Percentiles rank a stretch among this genome's conserved stretches.
Conservation (phyloP, 2,797 vertebrate species). For the Trachurus trachurus region DNA sequence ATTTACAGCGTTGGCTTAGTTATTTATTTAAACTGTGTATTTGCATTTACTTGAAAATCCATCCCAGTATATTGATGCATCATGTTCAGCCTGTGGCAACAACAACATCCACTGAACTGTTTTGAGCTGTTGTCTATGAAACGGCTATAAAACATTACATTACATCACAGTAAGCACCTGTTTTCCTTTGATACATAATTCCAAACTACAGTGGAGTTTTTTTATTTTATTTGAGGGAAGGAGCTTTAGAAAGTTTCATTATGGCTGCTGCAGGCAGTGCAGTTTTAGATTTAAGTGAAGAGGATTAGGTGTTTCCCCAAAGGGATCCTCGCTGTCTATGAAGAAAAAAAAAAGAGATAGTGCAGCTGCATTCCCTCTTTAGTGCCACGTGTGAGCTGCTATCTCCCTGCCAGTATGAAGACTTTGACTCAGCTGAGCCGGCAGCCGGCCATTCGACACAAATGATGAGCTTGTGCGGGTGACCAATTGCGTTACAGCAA, state of each 20-base stretch:
- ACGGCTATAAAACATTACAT: slow-evolving; percentile 44
- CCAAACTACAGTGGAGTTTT: slow-evolving; percentile 24
- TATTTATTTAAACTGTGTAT: background rate
- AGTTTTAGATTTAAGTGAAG: slow-evolving; percentile 60
- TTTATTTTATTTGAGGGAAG: slow-evolving; percentile 24
- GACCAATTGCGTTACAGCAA: slow-evolving; percentile 38
- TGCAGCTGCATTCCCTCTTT: slow-evolving; percentile 50
- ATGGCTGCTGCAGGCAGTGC: slow-evolving; percentile 53
- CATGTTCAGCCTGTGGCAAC: slow-evolving; percentile 26
- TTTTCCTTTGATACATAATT: slow-evolving; percentile 56
- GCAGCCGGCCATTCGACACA: slow-evolving; percentile 50
- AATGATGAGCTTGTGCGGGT: slow-evolving; percentile 40
- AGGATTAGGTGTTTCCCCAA: slow-evolving; percentile 66
- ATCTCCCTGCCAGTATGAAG: slow-evolving; percentile 44
- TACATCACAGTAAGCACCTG: slow-evolving; percentile 56
- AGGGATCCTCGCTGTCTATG: slow-evolving; percentile 44
- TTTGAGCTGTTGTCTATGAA: slow-evolving; percentile 38
- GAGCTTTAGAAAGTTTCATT: slow-evolving; percentile 35
- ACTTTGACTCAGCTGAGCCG: slow-evolving; percentile 36
- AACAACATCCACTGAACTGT: slow-evolving; percentile 14
- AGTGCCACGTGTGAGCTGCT: slow-evolving; percentile 54
- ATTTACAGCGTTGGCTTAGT: background rate
- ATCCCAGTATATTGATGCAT: slow-evolving; percentile 1
- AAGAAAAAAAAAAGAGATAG: slow-evolving; percentile 20
- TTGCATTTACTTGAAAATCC: background rate